Evolutionary conservation across 2,797 vertebrate genomes (phyloP), one percentile per base, ranked within the genome.

Genomic region (Enteromius anoplus): DNA sequence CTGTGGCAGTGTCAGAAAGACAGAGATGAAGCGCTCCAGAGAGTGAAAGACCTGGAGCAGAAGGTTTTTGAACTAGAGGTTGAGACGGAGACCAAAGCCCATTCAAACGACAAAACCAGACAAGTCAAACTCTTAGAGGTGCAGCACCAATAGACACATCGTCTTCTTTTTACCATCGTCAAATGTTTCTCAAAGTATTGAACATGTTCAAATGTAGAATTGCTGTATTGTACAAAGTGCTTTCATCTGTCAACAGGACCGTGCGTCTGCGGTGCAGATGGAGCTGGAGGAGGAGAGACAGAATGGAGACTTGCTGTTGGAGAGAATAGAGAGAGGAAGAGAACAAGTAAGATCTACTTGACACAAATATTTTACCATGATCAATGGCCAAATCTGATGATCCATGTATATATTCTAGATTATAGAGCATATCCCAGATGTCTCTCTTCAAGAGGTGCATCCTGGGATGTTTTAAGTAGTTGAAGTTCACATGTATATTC

Each of bases 231-330:
- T 17, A 47, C 53, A 6, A 37, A 40, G 2, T 75, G 21, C 19
- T 69, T 69, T 64, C 37, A n/a, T 78, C n/a, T 65, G 1, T 53
- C 72, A 89, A 40, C 91, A 99, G 98, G 97, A 98, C 81, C 96
- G 96, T 89, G 79, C 98, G 45, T 86, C 90, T 86, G 96, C 98
- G 82, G 90, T 99, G 90, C 96, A 98, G 92, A 34, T 97, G 83
- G 96, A 99, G 87, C 93, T 99, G 75, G 97, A 97, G n/a, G 98
- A 99, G 89, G 98, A 99, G 90, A 95, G 95, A 89, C 96, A 93
- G 76, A 97, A 93, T 82, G 97, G 96, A 0, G 98, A 99, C 86
- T 92, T 97, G 89, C 92, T 99, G 88, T 96, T 97, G 60, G 95
- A 98, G 88, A 95, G 97, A 90, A 96, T 99, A 85, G 92, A 94